Evolutionary conservation across 1,140 invertebrate species (phyloP), one percentile per base, ranked within the genome.

Genomic region (Dinothrombium tinctorium): DNA sequence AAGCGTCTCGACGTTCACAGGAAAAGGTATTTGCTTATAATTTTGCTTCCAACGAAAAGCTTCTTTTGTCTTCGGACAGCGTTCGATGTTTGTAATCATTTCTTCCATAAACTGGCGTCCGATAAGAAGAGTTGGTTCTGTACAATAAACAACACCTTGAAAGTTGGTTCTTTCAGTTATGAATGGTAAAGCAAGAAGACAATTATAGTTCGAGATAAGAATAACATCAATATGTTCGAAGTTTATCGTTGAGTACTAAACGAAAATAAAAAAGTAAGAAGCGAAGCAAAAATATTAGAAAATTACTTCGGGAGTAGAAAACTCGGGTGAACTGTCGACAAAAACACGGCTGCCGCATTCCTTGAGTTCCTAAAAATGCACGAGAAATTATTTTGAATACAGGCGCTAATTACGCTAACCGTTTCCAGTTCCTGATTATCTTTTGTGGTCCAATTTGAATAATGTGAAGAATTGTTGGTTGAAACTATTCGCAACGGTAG

Each of bases 71-170:
- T 75, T 76, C 6, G 78, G 80, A 48, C 72, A 74, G 50, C 78
- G 71, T 55, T 87, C 80, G 46, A 95, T 74, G 58, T 83, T 89
- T 50, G 80, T 72, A 5, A 89, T 76, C 40, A 95, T 58, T 63
- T 96, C 90, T 63, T 95, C 84, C 61, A 96, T 73, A 53, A 89
- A 81, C 50, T 89, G 71, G 49, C 74, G 74, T 47, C 87, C 90
- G 53, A 96, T 84, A 57, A 95, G 87, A 45, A 94, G 56, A 1
- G 89, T 94, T 5, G 92, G 92, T 59, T 96, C 89, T 9, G 92
- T 98, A 22, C 83, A 82, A 63, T 90, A 95, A 33, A 99, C 76
- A 42, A 74, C 70, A 9, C 92, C 92, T 57, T 80, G 74, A 57
- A 98, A 96, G 2, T 80, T 83, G 1, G 82, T 87, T 28, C 77